Evolutionary conservation across 2,888 invertebrate species (phyloP).

Genomic region (Netelia virgata): DNA sequence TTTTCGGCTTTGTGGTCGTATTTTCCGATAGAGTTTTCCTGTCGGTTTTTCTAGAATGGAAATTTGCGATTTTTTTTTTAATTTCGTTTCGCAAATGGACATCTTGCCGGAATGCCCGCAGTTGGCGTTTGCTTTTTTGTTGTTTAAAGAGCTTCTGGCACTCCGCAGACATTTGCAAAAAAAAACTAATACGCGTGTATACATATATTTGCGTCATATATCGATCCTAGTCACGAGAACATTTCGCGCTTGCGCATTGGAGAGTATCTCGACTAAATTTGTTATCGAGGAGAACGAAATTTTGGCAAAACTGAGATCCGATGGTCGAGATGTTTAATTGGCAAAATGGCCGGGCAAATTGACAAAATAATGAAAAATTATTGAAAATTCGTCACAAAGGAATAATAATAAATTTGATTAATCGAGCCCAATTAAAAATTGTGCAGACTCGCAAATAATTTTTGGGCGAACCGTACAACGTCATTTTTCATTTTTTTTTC

Average conservation of each 20-base stretch:
- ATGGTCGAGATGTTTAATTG: not conserved
- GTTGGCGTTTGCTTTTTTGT: not conserved
- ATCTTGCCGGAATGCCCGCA: not conserved
- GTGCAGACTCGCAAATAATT: too few species aligned
- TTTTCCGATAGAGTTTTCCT: not conserved
- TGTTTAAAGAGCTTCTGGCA: not conserved
- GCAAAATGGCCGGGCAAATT: not conserved
- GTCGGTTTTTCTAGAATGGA: not conserved
- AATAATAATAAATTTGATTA: not conserved
- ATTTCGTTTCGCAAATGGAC: slow-evolving; percentile 4
- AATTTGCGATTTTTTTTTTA: not conserved
- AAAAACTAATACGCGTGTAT: not conserved
- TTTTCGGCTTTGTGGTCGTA: slow-evolving; percentile 3
- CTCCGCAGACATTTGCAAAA: not conserved
- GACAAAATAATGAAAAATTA: not conserved
- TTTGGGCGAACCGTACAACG: too few species aligned
- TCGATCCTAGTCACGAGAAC: slow-evolving; percentile 46
- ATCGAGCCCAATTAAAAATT: not conserved
- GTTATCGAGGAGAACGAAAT: slow-evolving; percentile 38
- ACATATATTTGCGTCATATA: slow-evolving; percentile 25
- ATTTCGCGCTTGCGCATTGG: slow-evolving; percentile 56
- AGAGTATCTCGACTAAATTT: slow-evolving; percentile 24
- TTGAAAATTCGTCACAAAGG: not conserved
- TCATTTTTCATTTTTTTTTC: too few species aligned
- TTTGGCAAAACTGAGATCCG: slow-evolving; percentile 12